Conservation (phyloP, 1,140 invertebrate genomes). For the Cephus cinctus region DNA sequence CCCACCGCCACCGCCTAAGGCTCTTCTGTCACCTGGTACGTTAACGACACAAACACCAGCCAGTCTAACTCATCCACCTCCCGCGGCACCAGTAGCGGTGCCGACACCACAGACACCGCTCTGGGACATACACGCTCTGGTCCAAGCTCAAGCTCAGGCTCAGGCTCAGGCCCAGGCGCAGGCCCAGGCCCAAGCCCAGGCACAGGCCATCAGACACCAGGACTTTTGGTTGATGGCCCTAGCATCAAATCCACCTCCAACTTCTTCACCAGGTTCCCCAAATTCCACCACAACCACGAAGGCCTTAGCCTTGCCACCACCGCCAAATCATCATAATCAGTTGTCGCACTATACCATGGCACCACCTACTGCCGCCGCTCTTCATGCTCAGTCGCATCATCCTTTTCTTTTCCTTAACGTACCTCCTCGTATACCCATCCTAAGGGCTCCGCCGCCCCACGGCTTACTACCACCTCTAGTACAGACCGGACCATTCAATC, state of each 20-base stretch:
- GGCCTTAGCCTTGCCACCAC: slow-evolving; percentile 32
- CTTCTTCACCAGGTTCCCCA: too few relatives aligned
- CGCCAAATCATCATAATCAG: slow-evolving; percentile 28
- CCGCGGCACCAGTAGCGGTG: slow-evolving; percentile 31
- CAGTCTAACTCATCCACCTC: slow-evolving; percentile 46
- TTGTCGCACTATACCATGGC: slow-evolving; percentile 55
- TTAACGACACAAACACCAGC: slow-evolving; percentile 62
- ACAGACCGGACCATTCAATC: slow-evolving; percentile 40
- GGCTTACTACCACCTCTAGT: slow-evolving; percentile 50
- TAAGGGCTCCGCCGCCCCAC: slow-evolving; percentile 49
- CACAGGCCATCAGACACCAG: slow-evolving; percentile 35
- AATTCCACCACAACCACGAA: slow-evolving; percentile 30
- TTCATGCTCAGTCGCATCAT: slow-evolving; percentile 41
- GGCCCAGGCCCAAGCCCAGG: slow-evolving; percentile 16
- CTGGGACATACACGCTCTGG: slow-evolving; percentile 52
- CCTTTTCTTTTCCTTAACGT: slow-evolving; percentile 49
- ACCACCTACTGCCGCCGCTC: slow-evolving; percentile 43
- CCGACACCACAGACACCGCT: slow-evolving; percentile 38
- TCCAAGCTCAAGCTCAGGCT: slow-evolving; percentile 37
- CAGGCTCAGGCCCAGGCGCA: slow-evolving; percentile 24
- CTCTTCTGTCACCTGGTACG: slow-evolving; percentile 76
- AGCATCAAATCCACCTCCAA: slow-evolving; percentile 43
- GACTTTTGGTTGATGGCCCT: slow-evolving; percentile 54
- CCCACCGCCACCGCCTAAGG: slow-evolving; percentile 63
- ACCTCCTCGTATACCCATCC: slow-evolving; percentile 48